Evolutionary conservation across 2,113 vertebrate genomes (phyloP).

Genomic region (Alaudala cheleensis): DNA sequence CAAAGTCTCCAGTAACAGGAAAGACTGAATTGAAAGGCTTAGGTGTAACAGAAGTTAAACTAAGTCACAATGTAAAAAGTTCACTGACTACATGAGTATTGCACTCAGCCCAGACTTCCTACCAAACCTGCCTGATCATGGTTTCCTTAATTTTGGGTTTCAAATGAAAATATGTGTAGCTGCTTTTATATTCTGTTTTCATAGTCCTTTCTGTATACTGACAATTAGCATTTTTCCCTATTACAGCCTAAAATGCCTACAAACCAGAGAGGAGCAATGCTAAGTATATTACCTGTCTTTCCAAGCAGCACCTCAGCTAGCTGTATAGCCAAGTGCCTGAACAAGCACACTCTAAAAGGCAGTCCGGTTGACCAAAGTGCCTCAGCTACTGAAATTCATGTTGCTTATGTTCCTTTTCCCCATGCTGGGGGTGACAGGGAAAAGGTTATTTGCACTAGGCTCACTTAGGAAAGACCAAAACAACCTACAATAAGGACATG

Average conservation of each 20-base stretch:
- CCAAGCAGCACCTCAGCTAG: not conserved
- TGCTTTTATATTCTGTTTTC: not conserved
- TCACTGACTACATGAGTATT: not conserved
- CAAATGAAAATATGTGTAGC: not conserved
- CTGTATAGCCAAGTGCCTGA: not conserved
- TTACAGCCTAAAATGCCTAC: not conserved
- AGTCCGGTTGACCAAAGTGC: not conserved
- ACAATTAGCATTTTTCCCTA: not conserved
- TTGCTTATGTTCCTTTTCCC: not conserved
- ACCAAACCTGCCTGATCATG: not conserved
- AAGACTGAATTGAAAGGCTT: not conserved
- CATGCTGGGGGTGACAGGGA: not conserved
- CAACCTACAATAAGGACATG: not conserved
- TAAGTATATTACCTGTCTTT: not conserved
- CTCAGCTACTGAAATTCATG: not conserved
- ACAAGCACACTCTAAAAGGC: not conserved
- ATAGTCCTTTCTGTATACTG: not conserved
- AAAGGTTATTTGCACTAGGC: not conserved
- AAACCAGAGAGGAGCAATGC: not conserved
- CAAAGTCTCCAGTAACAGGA: not conserved
- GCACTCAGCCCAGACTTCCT: not conserved
- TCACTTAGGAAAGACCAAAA: not conserved
- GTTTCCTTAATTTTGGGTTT: not conserved
- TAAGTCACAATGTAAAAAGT: not conserved
- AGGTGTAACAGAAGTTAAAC: not conserved